Base-by-base conservation (phyloP, 2,113 vertebrate species). In the Sander lucioperca region DNA sequence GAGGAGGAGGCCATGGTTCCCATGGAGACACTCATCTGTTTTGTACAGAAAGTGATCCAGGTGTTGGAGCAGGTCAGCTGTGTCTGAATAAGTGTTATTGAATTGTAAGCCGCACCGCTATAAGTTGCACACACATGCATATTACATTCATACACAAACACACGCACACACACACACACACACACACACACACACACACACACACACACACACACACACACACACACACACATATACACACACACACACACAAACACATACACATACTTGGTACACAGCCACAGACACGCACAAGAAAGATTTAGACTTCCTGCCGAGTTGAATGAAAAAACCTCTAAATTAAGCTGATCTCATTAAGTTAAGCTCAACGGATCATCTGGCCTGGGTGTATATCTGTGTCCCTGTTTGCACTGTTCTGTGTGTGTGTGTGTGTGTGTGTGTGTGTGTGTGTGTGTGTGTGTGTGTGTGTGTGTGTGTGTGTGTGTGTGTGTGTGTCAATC, bases 21-120 rank as follows among this genome's bases (percentile, higher is more conserved):
- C 84, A 88, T 89, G 84, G 89, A 64, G 57, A 91, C 69, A 0
- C 68, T 79, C 58, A 69, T 84, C 63, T 83, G 71, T 62, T 71
- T 61, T 53, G 76, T 59, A 47, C 56, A 73, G 71, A 81, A 30
- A 45, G 58, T 0, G 39, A 61, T 75, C 69, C 80, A 84, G 83
- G 62, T 86, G 85, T 79, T 76, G 77, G 77, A 70, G 67, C 43
- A 81, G 78, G 63, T 80, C 86, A 77, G 21, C 48, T 2, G 53
- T 53, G 68, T 73, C 53, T 71, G 18, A 78, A 69, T 36, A 65
- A 62, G 67, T 86, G 79, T 59, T 71, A 30, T 78, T 75, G 36
- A 83, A 56, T 23, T 43, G 33, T 5, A 10, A 51, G 73, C 56
- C 50, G 56, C 27, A 19, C 54, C 19, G 48, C 39, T 15, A 39